These are phyloP conservation scores for Vombatus ursinus DNA, from an alignment of 2,113 vertebrate species.

Conservation along the genomic window DNA sequence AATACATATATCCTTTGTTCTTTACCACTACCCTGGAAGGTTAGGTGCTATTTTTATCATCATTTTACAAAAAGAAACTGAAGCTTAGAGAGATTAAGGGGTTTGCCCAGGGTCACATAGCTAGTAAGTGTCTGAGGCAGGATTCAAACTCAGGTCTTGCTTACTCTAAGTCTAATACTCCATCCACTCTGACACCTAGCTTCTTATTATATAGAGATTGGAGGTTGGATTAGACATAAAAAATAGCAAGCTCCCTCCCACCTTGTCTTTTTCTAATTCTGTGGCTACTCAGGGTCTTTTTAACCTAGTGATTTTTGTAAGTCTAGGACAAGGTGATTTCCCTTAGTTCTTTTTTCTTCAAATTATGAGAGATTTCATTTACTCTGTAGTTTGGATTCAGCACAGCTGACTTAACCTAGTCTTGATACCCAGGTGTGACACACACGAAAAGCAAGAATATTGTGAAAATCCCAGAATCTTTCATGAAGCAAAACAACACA, in stretches of 20 bases:
- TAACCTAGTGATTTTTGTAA: background rate
- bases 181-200: background rate
- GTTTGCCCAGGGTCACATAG: background rate
- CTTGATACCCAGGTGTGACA: background rate
- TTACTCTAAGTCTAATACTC: background rate
- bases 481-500: background rate
- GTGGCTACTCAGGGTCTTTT: background rate
- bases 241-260: background rate
- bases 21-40: background rate
- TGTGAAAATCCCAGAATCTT: background rate
- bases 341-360: background rate
- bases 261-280: background rate
- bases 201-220: background rate
- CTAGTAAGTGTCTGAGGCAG: background rate
- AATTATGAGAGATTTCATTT: background rate
- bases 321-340: background rate
- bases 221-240: background rate
- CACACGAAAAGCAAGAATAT: background rate
- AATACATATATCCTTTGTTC: background rate
- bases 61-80: background rate
- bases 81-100: background rate
- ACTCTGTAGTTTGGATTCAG: background rate
- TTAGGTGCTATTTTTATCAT: background rate
- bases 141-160: background rate
- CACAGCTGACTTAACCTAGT: background rate